Evolutionary conservation across 2,888 invertebrate genomes (phyloP).

Genomic region (Dinocampus coccinellae): DNA sequence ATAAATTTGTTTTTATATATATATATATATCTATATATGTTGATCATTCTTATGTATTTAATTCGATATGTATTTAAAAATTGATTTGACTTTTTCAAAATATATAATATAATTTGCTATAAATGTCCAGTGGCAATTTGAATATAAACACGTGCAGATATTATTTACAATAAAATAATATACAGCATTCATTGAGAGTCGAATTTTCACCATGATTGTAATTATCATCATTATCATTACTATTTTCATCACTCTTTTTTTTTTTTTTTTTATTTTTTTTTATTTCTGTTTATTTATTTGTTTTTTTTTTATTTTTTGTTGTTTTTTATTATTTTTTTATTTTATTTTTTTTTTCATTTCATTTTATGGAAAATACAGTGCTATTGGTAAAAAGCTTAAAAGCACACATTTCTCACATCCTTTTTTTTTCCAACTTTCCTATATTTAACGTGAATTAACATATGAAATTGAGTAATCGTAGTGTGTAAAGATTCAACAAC

Average conservation of each 20-base stretch:
- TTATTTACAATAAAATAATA: constrained; percentile 12
- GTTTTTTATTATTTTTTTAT: neutral
- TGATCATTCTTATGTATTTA: neutral
- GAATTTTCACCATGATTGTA: neutral
- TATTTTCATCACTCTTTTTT: neutral
- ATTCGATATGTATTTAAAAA: constrained; percentile 20
- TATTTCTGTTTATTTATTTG: no score
- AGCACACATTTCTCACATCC: neutral
- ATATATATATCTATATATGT: constrained; percentile 1
- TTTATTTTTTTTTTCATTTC: neutral
- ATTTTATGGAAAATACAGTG: constrained; percentile 1
- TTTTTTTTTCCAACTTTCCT: constrained; percentile 4
- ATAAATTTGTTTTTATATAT: neutral
- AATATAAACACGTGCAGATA: neutral
- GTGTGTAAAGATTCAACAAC: neutral
- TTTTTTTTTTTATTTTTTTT: neutral
- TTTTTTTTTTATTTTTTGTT: neutral
- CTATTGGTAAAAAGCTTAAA: constrained; percentile 7
- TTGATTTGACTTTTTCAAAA: neutral
- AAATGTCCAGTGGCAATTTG: neutral
- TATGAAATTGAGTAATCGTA: neutral
- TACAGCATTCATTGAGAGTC: constrained; percentile 7
- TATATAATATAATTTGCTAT: neutral
- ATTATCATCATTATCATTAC: neutral
- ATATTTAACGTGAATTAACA: neutral